Base-by-base conservation (phyloP, 2,888 invertebrate genomes). In the Chymomyza fuscimana region DNA sequence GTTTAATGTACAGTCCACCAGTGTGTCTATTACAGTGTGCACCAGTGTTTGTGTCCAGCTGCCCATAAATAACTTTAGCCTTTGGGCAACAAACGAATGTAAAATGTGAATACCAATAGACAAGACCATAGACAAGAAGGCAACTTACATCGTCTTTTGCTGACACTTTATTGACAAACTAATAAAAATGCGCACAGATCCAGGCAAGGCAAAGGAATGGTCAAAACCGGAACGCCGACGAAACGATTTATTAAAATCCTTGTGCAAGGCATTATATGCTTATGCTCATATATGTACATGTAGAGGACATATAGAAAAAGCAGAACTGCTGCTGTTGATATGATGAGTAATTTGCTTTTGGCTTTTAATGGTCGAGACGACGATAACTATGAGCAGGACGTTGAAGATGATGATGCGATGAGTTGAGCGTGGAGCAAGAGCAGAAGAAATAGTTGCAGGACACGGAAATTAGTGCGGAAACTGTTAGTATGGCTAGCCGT, bases 271-370 rank as follows among this genome's bases (percentile, higher is more conserved):
- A 74, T 77, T 54, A 51, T 62, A 66, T 66, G 19, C 22, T 32
- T 62, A 66, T 66, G 19, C 22, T 22, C 15, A 50, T 16, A 29
- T 54, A 50, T 16, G 22, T 54, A 65, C 58, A 63, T 63, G 63
- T 78, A 78, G 83, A 88, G 82, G 81, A 72, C 67, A 70, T 40
- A n/a, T 5, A 61, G 32, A 50, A 19, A 54, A 80, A 68, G 75
- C 75, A 74, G 29, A 16, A 3, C 76, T 62, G 61, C 79, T 76
- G 86, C n/a, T 79, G 80, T 84, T 86, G 86, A 89, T 84, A 76
- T 88, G 88, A 89, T 90, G 89, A 90, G 89, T 89, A 90, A 90
- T 89, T 90, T 89, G 89, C 87, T 87, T 80, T 87, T 83, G 88
- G 83, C 88, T 82, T 84, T 90, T 89, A 90, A 88, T 87, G 85